phyloP scores from a whole-genome alignment of 2,113 vertebrate genomes.

The Rhodinocichla rosea region DNA sequence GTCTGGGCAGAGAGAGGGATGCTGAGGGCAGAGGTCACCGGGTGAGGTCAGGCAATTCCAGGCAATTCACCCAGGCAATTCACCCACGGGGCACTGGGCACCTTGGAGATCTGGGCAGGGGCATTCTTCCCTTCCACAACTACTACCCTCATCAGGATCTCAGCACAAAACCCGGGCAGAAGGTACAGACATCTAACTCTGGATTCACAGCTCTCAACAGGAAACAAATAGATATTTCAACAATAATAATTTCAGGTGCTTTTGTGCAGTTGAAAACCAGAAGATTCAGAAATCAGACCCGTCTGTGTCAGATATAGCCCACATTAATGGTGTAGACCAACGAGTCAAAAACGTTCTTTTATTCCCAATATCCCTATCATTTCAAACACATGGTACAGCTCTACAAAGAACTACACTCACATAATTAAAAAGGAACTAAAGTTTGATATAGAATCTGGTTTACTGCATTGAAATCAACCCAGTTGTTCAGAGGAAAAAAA shows the following conservation, averaged over 20 bases:
- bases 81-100: neutral
- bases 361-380: neutral
- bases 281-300: neutral
- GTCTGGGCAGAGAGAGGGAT: neutral
- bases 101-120: no score
- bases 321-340: neutral
- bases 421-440: neutral
- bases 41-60: no score
- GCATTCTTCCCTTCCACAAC: accelerated
- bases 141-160: accelerated
- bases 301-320: neutral
- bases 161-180: neutral
- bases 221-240: neutral
- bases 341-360: neutral
- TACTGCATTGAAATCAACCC: neutral
- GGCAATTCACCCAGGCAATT: neutral
- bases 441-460: neutral
- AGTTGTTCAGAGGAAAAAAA: neutral
- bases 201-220: neutral
- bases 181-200: neutral
- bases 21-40: accelerated
- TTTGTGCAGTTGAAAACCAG: neutral
- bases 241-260: neutral
- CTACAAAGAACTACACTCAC: neutral
- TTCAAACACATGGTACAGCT: neutral